Conservation (phyloP, 2,797 vertebrate genomes). For the Eulemur mongoz region DNA sequence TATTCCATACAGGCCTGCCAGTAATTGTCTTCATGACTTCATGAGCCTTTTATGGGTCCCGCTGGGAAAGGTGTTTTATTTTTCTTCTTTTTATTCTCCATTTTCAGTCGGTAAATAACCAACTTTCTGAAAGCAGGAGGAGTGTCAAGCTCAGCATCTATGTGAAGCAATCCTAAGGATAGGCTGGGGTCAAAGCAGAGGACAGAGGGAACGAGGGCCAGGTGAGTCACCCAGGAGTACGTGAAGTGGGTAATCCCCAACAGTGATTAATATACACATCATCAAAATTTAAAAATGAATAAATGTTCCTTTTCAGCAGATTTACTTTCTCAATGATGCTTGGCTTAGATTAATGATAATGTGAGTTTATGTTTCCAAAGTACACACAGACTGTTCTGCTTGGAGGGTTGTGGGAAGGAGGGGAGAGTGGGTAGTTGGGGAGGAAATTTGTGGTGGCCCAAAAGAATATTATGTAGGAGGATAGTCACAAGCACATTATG, state of each 20-base stretch:
- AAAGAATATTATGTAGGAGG: not conserved
- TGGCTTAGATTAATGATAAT: constrained; percentile 73
- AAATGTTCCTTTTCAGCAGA: constrained; percentile 73
- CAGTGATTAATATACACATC: constrained; percentile 65
- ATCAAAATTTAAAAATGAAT: constrained; percentile 66
- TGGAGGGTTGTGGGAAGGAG: not conserved
- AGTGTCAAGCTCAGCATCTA: constrained; percentile 26
- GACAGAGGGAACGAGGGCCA: not conserved
- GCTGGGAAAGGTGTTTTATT: constrained; percentile 44
- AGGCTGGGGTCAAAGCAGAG: not conserved
- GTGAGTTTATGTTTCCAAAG: constrained; percentile 61
- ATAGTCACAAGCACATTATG: not conserved
- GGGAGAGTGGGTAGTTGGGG: not conserved
- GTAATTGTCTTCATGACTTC: constrained; percentile 80
- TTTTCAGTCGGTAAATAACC: constrained; percentile 49
- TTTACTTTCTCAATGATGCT: constrained; percentile 75
- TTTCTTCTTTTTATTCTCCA: constrained; percentile 58
- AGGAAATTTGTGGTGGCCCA: not conserved
- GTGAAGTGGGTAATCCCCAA: not conserved
- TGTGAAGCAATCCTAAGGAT: not conserved
- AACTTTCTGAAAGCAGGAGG: constrained; percentile 36
- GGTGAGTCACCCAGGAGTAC: not conserved
- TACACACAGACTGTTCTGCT: not conserved
- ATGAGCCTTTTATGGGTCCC: constrained; percentile 64
- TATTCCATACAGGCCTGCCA: constrained; percentile 63